Evolutionary conservation across 2,888 invertebrate genomes (phyloP).

Genomic region (Conus canariensis): DNA sequence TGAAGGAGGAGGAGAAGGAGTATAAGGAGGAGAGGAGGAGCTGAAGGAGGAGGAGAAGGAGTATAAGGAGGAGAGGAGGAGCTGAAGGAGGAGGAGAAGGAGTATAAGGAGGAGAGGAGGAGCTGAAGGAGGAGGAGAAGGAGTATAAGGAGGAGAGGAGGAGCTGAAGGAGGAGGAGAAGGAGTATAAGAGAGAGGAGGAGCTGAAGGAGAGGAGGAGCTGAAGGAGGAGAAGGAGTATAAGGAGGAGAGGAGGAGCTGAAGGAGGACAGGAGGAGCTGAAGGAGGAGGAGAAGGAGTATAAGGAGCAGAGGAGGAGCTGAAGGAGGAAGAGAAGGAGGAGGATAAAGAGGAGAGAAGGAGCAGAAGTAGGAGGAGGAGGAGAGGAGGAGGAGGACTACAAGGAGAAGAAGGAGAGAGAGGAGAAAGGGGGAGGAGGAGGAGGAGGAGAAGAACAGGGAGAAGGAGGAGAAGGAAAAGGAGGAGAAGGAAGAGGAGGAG

Average conservation of each 20-base stretch:
- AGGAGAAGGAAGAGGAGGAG: no score
- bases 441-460: not conserved
- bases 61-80: not conserved
- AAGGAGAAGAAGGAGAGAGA: not conserved
- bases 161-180: not conserved
- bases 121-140: no score
- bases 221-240: not conserved
- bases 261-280: not conserved
- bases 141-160: not conserved
- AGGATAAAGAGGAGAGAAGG: not conserved
- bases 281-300: not conserved
- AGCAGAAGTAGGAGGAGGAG: no score
- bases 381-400: no score
- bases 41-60: not conserved
- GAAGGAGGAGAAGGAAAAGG: not conserved
- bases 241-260: not conserved
- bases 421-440: not conserved
- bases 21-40: not conserved
- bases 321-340: not conserved
- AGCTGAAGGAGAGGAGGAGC: not conserved
- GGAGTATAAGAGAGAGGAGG: not conserved
- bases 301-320: not conserved
- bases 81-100: not conserved
- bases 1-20: no score
- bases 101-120: no score